These are phyloP conservation scores for Lycocerus yunnanus DNA, from an alignment of 2,888 invertebrate species.

Conservation along the genomic window DNA sequence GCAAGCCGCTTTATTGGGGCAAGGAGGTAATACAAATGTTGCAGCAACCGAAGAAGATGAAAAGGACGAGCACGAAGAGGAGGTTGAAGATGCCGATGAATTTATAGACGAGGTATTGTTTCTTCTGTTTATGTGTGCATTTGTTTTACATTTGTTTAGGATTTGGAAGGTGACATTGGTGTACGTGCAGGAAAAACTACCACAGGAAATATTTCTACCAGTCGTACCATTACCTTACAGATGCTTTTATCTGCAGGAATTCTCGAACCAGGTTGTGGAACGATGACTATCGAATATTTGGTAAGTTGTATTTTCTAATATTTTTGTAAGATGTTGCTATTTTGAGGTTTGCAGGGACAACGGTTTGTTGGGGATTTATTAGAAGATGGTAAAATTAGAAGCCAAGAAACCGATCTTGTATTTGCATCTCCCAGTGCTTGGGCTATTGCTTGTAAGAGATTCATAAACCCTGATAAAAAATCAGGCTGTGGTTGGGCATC, in stretches of 20 bases:
- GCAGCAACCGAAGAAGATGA: slow-evolving; percentile 56
- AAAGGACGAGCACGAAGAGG: slow-evolving; percentile 61
- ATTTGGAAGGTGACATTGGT: slow-evolving; percentile 46
- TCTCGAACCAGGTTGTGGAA: slow-evolving; percentile 79
- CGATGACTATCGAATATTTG: slow-evolving; percentile 89
- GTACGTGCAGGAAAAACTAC: slow-evolving; percentile 42
- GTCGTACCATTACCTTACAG: slow-evolving; percentile 75
- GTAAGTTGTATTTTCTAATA: slow-evolving; percentile 56
- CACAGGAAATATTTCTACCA: slow-evolving; percentile 37
- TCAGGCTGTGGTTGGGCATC: slow-evolving; percentile 95
- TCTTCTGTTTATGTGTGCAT: not conserved
- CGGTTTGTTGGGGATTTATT: slow-evolving; percentile 87
- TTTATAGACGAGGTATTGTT: slow-evolving; percentile 61
- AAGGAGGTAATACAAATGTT: slow-evolving; percentile 49
- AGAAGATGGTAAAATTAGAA: slow-evolving; percentile 85
- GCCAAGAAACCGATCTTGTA: slow-evolving; percentile 84
- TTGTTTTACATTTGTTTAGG: slow-evolving; percentile 38
- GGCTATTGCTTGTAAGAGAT: slow-evolving; percentile 90
- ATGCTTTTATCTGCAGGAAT: slow-evolving; percentile 86
- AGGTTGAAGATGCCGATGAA: slow-evolving; percentile 61
- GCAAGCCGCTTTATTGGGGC: slow-evolving; percentile 56
- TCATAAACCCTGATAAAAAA: slow-evolving; percentile 89
- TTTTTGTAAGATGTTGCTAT: slow-evolving; percentile 12
- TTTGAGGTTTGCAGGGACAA: slow-evolving; percentile 67
- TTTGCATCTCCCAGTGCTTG: slow-evolving; percentile 91